Percentiles rank a stretch among this genome's conserved stretches.
Conservation (phyloP, 2,113 vertebrate genomes). For the Ptilorrhoa leucosticta region DNA sequence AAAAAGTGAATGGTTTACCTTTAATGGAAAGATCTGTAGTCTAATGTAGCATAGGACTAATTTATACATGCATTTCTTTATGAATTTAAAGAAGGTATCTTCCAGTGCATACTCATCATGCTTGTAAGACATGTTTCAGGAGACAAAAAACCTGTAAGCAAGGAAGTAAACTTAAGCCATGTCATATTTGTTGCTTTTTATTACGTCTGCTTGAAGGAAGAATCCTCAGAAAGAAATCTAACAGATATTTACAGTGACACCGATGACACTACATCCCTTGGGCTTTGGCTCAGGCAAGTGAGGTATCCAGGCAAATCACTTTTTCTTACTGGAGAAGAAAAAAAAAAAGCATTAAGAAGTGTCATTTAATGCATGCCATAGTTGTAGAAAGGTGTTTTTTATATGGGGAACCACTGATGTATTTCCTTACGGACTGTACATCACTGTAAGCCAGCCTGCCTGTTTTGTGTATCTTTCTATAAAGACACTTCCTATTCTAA, state of each 20-base stretch:
- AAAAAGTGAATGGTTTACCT: not conserved
- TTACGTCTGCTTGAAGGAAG: not conserved
- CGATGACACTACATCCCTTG: not conserved
- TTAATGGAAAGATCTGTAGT: not conserved
- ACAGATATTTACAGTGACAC: not conserved
- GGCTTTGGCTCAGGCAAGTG: not conserved
- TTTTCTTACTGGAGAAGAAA: slow-evolving; percentile 2
- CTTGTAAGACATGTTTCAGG: not conserved
- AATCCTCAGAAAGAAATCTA: not conserved
- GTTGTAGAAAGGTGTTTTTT: not conserved
- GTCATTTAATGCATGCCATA: not conserved
- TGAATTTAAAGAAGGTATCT: not conserved
- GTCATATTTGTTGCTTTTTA: not conserved
- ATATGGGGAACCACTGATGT: not conserved
- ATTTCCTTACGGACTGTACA: not conserved
- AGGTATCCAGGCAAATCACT: not conserved
- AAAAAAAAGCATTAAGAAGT: slow-evolving; percentile 1
- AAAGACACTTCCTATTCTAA: not conserved
- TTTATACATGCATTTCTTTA: not conserved
- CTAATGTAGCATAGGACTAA: not conserved
- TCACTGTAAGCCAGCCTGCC: not conserved
- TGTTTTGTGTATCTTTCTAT: not conserved
- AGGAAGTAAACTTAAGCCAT: not conserved
- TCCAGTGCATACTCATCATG: not conserved
- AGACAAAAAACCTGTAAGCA: not conserved